Evolutionary conservation across 2,113 vertebrate species (phyloP).

Genomic region (Equus quagga): DNA sequence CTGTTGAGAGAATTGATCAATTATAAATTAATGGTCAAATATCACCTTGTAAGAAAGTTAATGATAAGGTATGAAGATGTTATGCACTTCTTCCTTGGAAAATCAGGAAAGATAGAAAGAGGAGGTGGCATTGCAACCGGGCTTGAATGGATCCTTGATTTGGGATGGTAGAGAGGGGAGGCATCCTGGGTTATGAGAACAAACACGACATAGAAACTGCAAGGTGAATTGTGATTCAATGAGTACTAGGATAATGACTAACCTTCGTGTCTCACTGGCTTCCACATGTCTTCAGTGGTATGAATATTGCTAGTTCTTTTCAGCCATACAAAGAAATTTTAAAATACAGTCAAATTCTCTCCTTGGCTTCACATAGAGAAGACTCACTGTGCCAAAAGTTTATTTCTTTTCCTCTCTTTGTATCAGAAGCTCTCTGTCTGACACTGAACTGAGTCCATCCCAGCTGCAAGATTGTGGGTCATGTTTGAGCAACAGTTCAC

Average conservation of each 20-base stretch:
- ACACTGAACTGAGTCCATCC: neutral
- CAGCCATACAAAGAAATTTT: conserved; percentile 24
- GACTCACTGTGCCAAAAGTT: neutral
- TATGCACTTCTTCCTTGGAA: neutral
- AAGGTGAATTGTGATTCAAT: fast-evolving
- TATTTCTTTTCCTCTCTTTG: neutral
- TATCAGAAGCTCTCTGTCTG: conserved; percentile 20
- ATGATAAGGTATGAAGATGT: neutral
- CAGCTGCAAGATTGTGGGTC: neutral
- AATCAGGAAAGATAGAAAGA: neutral
- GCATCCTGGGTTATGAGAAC: too few relatives aligned
- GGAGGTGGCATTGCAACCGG: fast-evolving
- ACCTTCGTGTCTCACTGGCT: neutral
- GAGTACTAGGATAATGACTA: neutral
- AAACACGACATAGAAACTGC: fast-evolving
- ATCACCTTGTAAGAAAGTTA: neutral
- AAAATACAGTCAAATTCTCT: conserved; percentile 46
- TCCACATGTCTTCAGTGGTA: neutral
- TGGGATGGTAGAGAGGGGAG: neutral
- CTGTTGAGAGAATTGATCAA: neutral
- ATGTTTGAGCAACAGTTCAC: conserved; percentile 39
- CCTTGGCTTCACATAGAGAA: neutral
- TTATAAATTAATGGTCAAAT: neutral
- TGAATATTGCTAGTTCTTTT: neutral
- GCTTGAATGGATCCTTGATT: too few relatives aligned